Conservation (phyloP, 2,797 vertebrate genomes). For the Scomberomorus guttatus region DNA sequence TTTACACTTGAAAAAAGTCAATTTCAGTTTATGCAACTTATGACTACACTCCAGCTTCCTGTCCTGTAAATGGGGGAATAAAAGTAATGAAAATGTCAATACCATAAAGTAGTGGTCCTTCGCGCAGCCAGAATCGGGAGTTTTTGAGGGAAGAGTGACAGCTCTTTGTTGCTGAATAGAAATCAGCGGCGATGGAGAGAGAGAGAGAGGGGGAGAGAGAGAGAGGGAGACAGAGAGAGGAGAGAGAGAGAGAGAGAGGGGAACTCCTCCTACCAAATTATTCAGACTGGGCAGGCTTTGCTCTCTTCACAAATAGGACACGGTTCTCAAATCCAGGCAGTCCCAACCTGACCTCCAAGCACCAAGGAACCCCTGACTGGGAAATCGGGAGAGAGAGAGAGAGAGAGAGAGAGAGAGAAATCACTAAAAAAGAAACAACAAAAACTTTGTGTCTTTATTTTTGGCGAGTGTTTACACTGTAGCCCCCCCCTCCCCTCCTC, state of each 20-base stretch:
- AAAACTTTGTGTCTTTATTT: slow-evolving; percentile 79
- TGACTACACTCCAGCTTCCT: slow-evolving; percentile 13
- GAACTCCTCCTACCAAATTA: slow-evolving; percentile 98
- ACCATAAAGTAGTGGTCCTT: slow-evolving; percentile 80
- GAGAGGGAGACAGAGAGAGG: slow-evolving; percentile 79
- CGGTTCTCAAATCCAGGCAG: slow-evolving; percentile 92
- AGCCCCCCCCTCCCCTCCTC: slow-evolving; percentile 49
- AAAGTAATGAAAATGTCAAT: slow-evolving; percentile 78
- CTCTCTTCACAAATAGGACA: slow-evolving; percentile 97
- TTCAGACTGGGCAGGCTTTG: slow-evolving; percentile 97
- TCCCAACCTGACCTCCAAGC: slow-evolving; percentile 95
- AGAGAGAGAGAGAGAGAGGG: slow-evolving; percentile 79
- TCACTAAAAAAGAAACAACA: slow-evolving; percentile 67
- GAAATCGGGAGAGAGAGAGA: slow-evolving; percentile 74
- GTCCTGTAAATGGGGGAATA: slow-evolving; percentile 55
- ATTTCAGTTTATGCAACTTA: slow-evolving; percentile 14
- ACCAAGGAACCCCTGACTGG: slow-evolving; percentile 88
- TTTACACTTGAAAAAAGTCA: not conserved
- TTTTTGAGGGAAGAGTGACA: slow-evolving; percentile 93
- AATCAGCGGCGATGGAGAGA: slow-evolving; percentile 90
- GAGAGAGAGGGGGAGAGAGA: slow-evolving; percentile 75
- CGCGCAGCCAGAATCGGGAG: slow-evolving; percentile 84
- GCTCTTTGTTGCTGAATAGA: slow-evolving; percentile 99
- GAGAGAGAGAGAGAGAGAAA: slow-evolving; percentile 74
- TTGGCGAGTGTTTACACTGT: slow-evolving; percentile 55